A percentile compares a stretch with the other conserved stretches of the same genome.
phyloP scores from a whole-genome alignment of 2,797 vertebrate species.

The Hirundo rustica region DNA sequence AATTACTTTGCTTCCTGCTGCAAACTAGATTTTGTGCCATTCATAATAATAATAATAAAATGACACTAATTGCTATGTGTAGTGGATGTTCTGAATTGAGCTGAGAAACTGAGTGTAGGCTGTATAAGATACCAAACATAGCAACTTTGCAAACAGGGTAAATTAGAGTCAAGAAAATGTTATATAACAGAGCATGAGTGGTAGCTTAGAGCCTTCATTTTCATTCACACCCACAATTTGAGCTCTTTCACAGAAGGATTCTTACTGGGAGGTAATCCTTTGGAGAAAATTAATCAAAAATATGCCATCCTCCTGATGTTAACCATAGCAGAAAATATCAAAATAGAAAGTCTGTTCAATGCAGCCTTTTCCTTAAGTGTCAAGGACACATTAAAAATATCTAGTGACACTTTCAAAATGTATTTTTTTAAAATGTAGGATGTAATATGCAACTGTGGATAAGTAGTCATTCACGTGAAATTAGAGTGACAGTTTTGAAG shows the following conservation, averaged over 20 bases:
- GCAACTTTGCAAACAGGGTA: slow-evolving; percentile 53
- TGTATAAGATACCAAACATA: slow-evolving; percentile 59
- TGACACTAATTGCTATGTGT: slow-evolving; percentile 49
- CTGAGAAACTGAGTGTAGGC: slow-evolving; percentile 51
- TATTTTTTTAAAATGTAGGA: neutral
- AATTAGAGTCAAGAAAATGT: slow-evolving; percentile 62
- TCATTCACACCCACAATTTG: slow-evolving; percentile 52
- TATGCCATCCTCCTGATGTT: neutral
- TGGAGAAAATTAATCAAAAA: slow-evolving; percentile 19
- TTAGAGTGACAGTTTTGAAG: neutral
- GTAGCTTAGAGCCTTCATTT: slow-evolving; percentile 41
- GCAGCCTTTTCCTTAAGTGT: neutral
- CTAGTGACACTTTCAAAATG: neutral
- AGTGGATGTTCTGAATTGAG: slow-evolving; percentile 67
- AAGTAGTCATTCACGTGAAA: neutral
- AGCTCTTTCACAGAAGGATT: slow-evolving; percentile 19
- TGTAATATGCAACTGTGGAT: neutral
- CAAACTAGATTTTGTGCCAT: slow-evolving; percentile 51
- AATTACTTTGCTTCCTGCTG: slow-evolving; percentile 64
- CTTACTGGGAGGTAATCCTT: slow-evolving; percentile 30
- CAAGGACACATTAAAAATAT: neutral
- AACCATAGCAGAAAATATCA: neutral
- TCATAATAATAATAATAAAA: slow-evolving; percentile 50
- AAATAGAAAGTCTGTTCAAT: neutral
- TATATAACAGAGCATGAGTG: slow-evolving; percentile 53